These are phyloP conservation scores for Rhimphoctona megacephalus DNA, from an alignment of 2,888 invertebrate genomes.

Conservation along the genomic window DNA sequence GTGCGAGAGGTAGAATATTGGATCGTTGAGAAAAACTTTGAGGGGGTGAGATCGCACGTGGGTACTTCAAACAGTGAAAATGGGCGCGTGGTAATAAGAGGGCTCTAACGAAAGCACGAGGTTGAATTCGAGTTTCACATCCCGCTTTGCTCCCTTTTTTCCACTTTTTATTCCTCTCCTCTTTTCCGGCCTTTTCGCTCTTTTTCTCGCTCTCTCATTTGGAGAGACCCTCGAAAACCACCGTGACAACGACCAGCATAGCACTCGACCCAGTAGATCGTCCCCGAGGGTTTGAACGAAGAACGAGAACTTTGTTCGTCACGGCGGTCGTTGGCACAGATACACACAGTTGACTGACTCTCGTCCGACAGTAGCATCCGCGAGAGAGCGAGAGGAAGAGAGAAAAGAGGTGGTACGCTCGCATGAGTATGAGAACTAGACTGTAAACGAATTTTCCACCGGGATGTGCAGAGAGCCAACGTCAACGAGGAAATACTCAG, in stretches of 20 bases:
- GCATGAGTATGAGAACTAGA: constrained; percentile 56
- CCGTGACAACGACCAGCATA: constrained; percentile 50
- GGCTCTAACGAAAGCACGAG: constrained; percentile 38
- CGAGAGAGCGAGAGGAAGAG: constrained; percentile 6
- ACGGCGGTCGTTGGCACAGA: constrained; percentile 61
- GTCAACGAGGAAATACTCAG: constrained; percentile 53
- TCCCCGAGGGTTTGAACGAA: constrained; percentile 42
- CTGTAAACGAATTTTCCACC: constrained; percentile 69
- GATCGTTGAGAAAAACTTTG: neutral
- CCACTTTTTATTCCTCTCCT: neutral
- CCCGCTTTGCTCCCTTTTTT: neutral
- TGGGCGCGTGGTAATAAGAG: constrained; percentile 47
- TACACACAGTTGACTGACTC: constrained; percentile 28
- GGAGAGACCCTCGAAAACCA: constrained; percentile 52
- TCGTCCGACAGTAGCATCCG: constrained; percentile 37
- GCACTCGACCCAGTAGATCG: constrained; percentile 76
- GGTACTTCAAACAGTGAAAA: constrained; percentile 30
- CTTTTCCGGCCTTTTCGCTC: neutral
- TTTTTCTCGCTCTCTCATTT: constrained; percentile 38
- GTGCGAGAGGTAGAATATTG: neutral
- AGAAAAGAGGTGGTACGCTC: constrained; percentile 14
- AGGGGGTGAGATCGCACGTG: constrained; percentile 14
- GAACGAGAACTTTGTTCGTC: constrained; percentile 50
- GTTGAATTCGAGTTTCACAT: constrained; percentile 16
- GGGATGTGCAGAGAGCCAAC: constrained; percentile 56